A percentile compares a stretch with the other conserved stretches of the same genome.
Evolutionary conservation across 2,888 invertebrate genomes (phyloP).

Genomic region (Dichetophora obliterata): DNA sequence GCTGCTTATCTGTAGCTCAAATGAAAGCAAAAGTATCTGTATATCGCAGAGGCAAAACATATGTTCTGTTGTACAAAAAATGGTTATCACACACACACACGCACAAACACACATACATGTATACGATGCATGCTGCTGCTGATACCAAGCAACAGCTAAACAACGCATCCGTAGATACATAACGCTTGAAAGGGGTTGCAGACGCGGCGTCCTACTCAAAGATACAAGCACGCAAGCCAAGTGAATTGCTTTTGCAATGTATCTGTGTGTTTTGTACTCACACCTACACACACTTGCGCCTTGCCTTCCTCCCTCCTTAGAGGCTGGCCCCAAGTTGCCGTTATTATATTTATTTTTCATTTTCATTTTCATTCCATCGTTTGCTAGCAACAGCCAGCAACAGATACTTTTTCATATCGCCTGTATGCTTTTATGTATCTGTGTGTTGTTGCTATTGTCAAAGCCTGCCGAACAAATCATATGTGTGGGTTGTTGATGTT

Average conservation of each 20-base stretch:
- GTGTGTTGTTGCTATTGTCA: slow-evolving; percentile 41
- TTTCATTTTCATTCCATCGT: neutral
- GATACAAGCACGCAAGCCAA: neutral
- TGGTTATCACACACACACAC: slow-evolving; percentile 46
- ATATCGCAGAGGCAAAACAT: slow-evolving; percentile 52
- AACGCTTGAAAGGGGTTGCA: neutral
- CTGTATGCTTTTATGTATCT: neutral
- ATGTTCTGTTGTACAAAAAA: slow-evolving; percentile 56
- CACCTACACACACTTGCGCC: neutral
- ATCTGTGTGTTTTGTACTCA: neutral
- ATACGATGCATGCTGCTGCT: neutral
- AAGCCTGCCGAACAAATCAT: neutral
- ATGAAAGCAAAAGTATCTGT: slow-evolving; percentile 59
- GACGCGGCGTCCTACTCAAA: neutral
- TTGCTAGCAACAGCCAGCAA: neutral
- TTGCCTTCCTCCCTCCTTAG: neutral
- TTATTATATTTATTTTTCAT: too few species aligned
- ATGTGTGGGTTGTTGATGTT: neutral
- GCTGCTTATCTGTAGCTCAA: slow-evolving; percentile 45
- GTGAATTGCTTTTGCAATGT: neutral
- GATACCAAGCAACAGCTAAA: neutral
- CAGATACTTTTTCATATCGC: slow-evolving; percentile 13
- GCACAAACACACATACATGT: neutral
- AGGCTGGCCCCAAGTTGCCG: too few species aligned
- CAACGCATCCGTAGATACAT: neutral